These are phyloP conservation scores for Argyresthia goedartella DNA, from an alignment of 2,888 invertebrate genomes.

Conservation along the genomic window DNA sequence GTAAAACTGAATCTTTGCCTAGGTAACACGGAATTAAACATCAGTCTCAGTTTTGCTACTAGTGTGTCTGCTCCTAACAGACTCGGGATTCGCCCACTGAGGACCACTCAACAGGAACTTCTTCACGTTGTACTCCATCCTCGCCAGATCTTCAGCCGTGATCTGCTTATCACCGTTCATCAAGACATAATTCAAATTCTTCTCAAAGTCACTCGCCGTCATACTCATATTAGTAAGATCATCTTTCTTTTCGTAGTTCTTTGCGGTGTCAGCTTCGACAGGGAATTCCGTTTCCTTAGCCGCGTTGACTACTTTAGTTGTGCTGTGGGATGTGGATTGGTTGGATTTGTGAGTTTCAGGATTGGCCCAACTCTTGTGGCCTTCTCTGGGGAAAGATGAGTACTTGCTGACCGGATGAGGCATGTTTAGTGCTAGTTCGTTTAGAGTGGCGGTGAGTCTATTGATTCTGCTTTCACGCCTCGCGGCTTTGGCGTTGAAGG, in stretches of 20 bases:
- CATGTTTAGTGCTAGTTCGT: constrained; percentile 60
- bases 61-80: constrained; percentile 51
- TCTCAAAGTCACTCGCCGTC: constrained; percentile 23
- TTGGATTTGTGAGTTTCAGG: constrained; percentile 18
- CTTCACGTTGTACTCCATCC: constrained; percentile 85
- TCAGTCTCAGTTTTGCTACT: constrained; percentile 71
- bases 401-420: constrained; percentile 62
- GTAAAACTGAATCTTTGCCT: constrained; percentile 14
- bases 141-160: constrained; percentile 73
- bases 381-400: constrained; percentile 39
- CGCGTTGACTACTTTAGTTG: constrained; percentile 15
- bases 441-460: constrained; percentile 51
- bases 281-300: constrained; percentile 58
- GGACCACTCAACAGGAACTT: constrained; percentile 76
- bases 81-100: constrained; percentile 43
- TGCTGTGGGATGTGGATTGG: constrained; percentile 5
- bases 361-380: constrained; percentile 35
- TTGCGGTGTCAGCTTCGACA: constrained; percentile 47
- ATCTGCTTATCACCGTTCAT: constrained; percentile 48
- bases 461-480: constrained; percentile 47
- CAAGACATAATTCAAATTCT: constrained; percentile 33
- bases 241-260: constrained; percentile 43
- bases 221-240: constrained; percentile 36
- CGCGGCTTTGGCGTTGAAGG: constrained; percentile 33
- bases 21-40: constrained; percentile 49